Conservation (phyloP, 2,888 invertebrate genomes). For the Agrotis segetum region DNA sequence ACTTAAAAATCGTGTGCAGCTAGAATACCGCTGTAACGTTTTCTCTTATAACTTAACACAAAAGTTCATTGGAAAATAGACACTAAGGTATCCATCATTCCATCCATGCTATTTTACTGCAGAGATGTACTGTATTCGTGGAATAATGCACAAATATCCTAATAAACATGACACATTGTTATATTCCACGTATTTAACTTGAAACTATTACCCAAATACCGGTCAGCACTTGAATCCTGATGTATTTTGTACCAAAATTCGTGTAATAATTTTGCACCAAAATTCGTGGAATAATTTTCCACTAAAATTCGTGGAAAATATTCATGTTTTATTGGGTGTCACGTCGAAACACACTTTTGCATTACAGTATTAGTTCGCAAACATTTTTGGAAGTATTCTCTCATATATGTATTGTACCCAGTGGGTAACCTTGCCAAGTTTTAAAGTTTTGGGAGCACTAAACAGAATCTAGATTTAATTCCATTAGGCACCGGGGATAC, state of each 20-base stretch:
- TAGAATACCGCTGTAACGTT: no score
- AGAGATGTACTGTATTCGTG: background rate
- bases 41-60: no score
- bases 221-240: background rate
- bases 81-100: no score
- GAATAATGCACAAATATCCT: background rate
- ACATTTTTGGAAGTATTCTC: constrained; percentile 23
- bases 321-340: background rate
- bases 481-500: constrained; percentile 75
- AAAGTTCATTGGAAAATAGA: no score
- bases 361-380: constrained; percentile 37
- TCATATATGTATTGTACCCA: constrained; percentile 3
- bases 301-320: constrained; percentile 4
- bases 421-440: constrained; percentile 41
- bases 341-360: constrained; percentile 18
- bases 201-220: constrained; percentile 9
- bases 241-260: background rate
- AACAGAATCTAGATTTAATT: constrained; percentile 75
- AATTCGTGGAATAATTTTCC: background rate
- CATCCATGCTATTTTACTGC: no score
- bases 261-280: background rate
- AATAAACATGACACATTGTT: background rate
- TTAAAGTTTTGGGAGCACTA: constrained; percentile 60
- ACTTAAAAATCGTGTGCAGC: no score
- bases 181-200: constrained; percentile 8